A percentile compares a stretch with the other conserved stretches of the same genome.
These are phyloP conservation scores for Nomada flava DNA, from an alignment of 2,888 invertebrate genomes.

Conservation along the genomic window DNA sequence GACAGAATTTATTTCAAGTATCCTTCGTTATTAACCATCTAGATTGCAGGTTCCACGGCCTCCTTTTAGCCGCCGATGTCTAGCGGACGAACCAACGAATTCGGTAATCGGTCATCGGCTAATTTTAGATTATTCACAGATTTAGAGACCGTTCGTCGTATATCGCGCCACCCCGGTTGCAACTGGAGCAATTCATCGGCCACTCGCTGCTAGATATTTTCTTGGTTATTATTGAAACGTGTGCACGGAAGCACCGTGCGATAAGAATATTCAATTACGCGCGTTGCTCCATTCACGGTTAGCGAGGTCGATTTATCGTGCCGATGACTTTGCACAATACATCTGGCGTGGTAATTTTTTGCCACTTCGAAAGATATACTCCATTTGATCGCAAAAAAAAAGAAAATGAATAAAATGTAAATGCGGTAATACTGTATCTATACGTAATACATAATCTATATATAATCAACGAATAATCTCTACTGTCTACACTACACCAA, in stretches of 20 bases:
- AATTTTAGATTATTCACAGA: slow-evolving; percentile 37
- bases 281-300: slow-evolving; percentile 33
- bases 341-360: neutral
- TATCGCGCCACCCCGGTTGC: neutral
- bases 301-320: slow-evolving; percentile 21
- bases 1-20: slow-evolving; percentile 9
- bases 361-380: neutral
- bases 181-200: slow-evolving; percentile 1
- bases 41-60: slow-evolving; percentile 10
- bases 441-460: no score
- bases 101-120: slow-evolving; percentile 19
- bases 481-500: no score
- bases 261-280: slow-evolving; percentile 17
- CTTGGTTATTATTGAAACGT: neutral
- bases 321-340: neutral
- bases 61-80: slow-evolving; percentile 6
- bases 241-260: neutral
- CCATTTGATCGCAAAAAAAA: neutral
- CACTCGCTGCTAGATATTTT: neutral
- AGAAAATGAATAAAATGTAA: neutral
- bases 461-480: no score
- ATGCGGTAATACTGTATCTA: no score
- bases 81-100: slow-evolving; percentile 19
- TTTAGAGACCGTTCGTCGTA: neutral
- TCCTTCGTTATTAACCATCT: slow-evolving; percentile 17